Percentiles rank a stretch among this genome's conserved stretches.
phyloP scores from a whole-genome alignment of 2,113 vertebrate species.

The Astur gentilis region DNA sequence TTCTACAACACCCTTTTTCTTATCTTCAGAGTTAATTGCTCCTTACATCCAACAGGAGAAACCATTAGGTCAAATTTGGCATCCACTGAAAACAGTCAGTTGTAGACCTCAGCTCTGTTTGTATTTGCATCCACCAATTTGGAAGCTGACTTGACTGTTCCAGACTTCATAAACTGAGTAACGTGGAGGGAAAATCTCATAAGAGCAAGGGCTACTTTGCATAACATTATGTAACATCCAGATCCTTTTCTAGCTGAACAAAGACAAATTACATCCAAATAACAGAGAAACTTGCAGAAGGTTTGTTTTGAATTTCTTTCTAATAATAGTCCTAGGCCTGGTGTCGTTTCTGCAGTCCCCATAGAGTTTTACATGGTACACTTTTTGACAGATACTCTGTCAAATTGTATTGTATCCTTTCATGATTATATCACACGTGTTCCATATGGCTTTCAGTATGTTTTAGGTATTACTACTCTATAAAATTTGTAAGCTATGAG shows the following conservation, averaged over 20 bases:
- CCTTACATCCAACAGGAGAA: not conserved
- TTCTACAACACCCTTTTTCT: not conserved
- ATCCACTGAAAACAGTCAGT: not conserved
- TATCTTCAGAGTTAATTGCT: not conserved
- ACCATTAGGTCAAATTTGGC: not conserved
- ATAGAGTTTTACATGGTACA: not conserved
- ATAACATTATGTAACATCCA: not conserved
- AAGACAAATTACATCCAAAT: not conserved
- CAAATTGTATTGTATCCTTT: not conserved
- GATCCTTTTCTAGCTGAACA: not conserved
- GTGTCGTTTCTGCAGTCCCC: not conserved
- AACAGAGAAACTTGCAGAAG: not conserved
- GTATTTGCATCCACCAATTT: not conserved
- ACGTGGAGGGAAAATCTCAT: not conserved
- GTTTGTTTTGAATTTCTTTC: not conserved
- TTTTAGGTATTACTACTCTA: not conserved
- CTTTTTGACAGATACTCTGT: not conserved
- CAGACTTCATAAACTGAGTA: not conserved
- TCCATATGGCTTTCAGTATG: not conserved
- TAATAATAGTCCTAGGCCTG: not conserved
- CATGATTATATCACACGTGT: not conserved
- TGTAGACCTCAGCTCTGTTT: not conserved
- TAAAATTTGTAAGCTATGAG: not conserved
- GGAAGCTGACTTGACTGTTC: not conserved
- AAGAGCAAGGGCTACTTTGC: not conserved